phyloP scores from a whole-genome alignment of 2,888 invertebrate genomes.

The Strigamia crassipes region DNA sequence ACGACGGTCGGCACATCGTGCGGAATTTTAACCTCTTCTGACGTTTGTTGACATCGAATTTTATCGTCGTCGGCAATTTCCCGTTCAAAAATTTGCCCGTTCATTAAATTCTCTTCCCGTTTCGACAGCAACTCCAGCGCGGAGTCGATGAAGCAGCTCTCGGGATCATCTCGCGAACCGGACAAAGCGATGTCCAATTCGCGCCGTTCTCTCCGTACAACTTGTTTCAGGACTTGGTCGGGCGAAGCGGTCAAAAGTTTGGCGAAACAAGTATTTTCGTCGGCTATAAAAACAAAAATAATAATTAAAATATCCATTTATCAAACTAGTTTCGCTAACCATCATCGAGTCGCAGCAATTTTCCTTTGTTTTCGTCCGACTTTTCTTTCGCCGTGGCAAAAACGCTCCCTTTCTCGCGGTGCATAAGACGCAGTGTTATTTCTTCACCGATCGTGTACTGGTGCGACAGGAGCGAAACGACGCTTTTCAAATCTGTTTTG shows the following conservation, averaged over 20 bases:
- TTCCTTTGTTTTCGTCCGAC: constrained; percentile 54
- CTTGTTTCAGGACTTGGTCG: constrained; percentile 66
- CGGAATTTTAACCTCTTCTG: no score
- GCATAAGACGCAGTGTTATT: constrained; percentile 82
- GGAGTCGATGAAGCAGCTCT: constrained; percentile 82
- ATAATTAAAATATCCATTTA: background rate
- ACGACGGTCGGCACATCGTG: no score
- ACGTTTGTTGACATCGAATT: no score
- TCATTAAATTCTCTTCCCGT: no score
- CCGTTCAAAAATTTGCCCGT: no score
- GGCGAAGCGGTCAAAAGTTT: constrained; percentile 77
- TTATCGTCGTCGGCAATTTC: no score
- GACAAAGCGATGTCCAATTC: constrained; percentile 67
- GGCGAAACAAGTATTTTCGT: constrained; percentile 55
- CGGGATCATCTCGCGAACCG: constrained; percentile 72
- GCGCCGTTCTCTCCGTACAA: constrained; percentile 73
- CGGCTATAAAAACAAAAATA: constrained; percentile 51
- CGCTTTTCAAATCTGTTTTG: constrained; percentile 80
- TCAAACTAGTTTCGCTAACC: constrained; percentile 39
- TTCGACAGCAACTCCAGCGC: constrained; percentile 65
- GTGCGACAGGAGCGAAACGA: constrained; percentile 60
- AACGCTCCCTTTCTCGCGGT: constrained; percentile 72
- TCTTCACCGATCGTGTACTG: constrained; percentile 67
- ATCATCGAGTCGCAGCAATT: constrained; percentile 55
- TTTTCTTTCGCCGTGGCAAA: constrained; percentile 63